Conservation (phyloP, 30 jellyfish, hydroid and myxozoan species). For the Pelagia noctiluca region DNA sequence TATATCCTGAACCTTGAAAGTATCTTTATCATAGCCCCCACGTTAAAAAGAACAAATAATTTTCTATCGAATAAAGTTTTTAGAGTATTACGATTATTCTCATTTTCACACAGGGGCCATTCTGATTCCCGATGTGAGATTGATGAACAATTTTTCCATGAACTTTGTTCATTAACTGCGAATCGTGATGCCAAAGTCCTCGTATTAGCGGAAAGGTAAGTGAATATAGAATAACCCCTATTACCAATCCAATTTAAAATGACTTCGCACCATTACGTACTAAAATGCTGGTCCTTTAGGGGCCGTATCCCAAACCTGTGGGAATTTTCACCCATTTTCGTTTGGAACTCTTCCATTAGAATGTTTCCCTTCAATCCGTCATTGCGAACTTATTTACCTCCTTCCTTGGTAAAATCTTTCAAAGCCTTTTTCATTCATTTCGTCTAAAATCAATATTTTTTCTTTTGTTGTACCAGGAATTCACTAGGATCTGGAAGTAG, state of each 20-base stretch:
- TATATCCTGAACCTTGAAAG: background rate
- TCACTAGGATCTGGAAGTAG: slow-evolving; percentile 17
- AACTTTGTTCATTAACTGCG: slow-evolving; percentile 21
- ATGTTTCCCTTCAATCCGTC: background rate
- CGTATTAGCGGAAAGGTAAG: slow-evolving; percentile 78
- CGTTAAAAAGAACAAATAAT: background rate
- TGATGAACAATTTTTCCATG: slow-evolving; percentile 67
- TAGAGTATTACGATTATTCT: background rate
- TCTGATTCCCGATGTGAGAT: slow-evolving; percentile 74
- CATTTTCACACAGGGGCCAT: slow-evolving; percentile 53
- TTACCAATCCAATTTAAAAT: background rate
- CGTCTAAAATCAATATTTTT: background rate
- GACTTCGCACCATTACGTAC: no score
- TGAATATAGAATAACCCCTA: background rate
- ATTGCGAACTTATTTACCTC: background rate
- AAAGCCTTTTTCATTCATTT: background rate
- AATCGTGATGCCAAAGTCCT: slow-evolving; percentile 61
- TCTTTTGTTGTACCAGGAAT: slow-evolving; percentile 20
- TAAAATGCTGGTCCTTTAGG: no score
- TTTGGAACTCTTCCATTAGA: background rate
- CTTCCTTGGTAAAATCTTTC: background rate
- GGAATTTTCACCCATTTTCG: no score
- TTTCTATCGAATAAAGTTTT: background rate
- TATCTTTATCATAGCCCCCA: background rate
- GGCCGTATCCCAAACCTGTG: background rate